Base-by-base conservation (phyloP, 2,113 vertebrate genomes). In the Elachura formosa region DNA sequence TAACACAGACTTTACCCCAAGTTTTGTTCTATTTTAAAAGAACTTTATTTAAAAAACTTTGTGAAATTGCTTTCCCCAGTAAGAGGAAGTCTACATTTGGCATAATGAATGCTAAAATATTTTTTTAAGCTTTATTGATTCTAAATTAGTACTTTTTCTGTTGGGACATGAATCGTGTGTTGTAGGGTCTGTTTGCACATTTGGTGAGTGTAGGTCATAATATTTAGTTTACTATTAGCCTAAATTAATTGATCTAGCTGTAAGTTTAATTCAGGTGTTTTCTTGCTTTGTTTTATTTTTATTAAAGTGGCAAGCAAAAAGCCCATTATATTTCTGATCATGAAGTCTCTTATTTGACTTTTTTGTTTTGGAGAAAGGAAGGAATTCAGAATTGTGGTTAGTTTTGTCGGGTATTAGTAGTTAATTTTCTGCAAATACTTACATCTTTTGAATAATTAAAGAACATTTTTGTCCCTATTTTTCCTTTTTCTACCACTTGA, bases 1-100 rank as follows among this genome's bases (percentile, higher is more conserved):
- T 99, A 97, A 90, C 46, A 56, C n/a, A 78, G 68, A 41, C 14
- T 68, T 82, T 15, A 34, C 56, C 26, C 12, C 61, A 0, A 33
- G 49, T 62, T 80, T 74, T 26, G n/a, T 36, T 84, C 20, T 73
- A 16, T 62, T 72, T 83, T 64, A 74, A 14, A 95, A 73, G 15
- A 54, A 29, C 28, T 54, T 80, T 20, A 10, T 83, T 84, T 51
- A 36, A 41, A 81, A 91, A 75, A 56, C 4, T 19, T 79, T 67
- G 6, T 48, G 55, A 25, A 88, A 52, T 48, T 90, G 8, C 20
- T 43, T 72, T 88, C 12, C 11, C 6, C 7, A 23, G 1, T 34
- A 11, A 45, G 18, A 64, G 4, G 10, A 61, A 90, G 67, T 77
- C 33, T 26, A 14, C 21, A 58, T 79, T 89, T 73, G 33, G 52